Conservation (phyloP, 2,888 invertebrate genomes). For the Drosophila eohydei region DNA sequence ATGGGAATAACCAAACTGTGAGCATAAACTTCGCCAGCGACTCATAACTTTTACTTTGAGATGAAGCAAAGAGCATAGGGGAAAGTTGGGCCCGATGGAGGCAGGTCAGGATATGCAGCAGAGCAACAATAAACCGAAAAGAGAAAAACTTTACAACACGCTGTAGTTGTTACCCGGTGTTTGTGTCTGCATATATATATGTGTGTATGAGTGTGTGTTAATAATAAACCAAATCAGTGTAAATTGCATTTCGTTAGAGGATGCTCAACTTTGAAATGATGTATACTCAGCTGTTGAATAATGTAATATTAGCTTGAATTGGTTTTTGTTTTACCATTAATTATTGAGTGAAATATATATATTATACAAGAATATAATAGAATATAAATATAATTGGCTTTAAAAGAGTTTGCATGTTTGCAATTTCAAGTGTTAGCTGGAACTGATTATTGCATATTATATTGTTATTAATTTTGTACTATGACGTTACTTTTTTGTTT, state of each 20-base stretch:
- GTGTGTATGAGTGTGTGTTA: conserved; percentile 43
- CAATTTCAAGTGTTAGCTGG: too few relatives aligned
- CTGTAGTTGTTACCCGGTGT: conserved; percentile 9
- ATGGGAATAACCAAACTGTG: conserved; percentile 38
- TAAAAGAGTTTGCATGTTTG: too few relatives aligned
- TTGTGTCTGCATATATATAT: conserved; percentile 21
- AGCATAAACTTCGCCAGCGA: conserved; percentile 68
- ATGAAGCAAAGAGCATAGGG: conserved; percentile 49
- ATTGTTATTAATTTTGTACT: too few relatives aligned
- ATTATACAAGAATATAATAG: neutral
- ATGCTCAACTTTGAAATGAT: conserved; percentile 17
- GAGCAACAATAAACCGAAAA: conserved; percentile 70
- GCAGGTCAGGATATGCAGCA: conserved; percentile 21
- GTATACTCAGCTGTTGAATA: neutral
- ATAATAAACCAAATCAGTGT: conserved; percentile 75
- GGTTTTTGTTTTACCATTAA: neutral
- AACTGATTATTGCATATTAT: too few relatives aligned
- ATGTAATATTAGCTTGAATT: neutral
- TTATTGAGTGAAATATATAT: neutral
- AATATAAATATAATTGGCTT: neutral
- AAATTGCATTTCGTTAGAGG: conserved; percentile 17
- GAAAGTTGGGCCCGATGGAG: neutral
- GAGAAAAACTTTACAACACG: conserved; percentile 64
- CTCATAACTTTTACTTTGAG: conserved; percentile 81
- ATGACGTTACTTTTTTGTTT: too few relatives aligned